Conservation (phyloP, 2,888 invertebrate species). For the Ichneumoninae sp. region DNA sequence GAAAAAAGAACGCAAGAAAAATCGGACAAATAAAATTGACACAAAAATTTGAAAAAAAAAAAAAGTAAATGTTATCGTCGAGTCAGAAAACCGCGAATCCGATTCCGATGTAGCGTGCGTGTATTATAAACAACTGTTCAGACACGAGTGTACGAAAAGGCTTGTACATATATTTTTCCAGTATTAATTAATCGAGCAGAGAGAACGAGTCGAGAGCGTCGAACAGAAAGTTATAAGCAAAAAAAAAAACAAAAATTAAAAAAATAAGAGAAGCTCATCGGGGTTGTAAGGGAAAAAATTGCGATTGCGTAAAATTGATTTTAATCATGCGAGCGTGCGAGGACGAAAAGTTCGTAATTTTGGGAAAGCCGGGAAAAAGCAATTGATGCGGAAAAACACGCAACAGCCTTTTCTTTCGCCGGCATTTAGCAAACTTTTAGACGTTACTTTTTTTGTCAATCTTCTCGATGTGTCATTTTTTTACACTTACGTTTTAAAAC, state of each 20-base stretch:
- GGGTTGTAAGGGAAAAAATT: not conserved
- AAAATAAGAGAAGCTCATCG: not conserved
- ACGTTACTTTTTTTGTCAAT: not conserved
- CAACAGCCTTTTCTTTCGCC: not conserved
- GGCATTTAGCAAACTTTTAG: not conserved
- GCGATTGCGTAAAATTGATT: constrained; percentile 2
- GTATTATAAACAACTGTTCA: constrained; percentile 48
- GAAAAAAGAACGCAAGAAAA: not conserved
- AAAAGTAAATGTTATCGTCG: not conserved
- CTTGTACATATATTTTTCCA: constrained; percentile 78
- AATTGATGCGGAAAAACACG: not conserved
- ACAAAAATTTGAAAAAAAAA: not conserved
- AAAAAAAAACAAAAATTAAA: not conserved
- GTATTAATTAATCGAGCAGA: constrained; percentile 72
- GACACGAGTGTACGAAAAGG: constrained; percentile 66
- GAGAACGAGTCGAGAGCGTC: constrained; percentile 28
- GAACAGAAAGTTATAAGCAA: not conserved
- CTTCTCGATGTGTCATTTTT: constrained; percentile 29
- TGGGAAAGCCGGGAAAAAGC: not conserved
- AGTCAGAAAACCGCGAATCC: not conserved
- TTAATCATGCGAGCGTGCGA: not conserved
- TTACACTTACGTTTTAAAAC: constrained; percentile 26
- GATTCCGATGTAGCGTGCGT: constrained; percentile 31
- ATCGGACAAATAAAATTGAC: not conserved
- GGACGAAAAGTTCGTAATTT: not conserved